Base-by-base conservation (phyloP, 2,797 vertebrate genomes). In the Leptatherina wallacei region DNA sequence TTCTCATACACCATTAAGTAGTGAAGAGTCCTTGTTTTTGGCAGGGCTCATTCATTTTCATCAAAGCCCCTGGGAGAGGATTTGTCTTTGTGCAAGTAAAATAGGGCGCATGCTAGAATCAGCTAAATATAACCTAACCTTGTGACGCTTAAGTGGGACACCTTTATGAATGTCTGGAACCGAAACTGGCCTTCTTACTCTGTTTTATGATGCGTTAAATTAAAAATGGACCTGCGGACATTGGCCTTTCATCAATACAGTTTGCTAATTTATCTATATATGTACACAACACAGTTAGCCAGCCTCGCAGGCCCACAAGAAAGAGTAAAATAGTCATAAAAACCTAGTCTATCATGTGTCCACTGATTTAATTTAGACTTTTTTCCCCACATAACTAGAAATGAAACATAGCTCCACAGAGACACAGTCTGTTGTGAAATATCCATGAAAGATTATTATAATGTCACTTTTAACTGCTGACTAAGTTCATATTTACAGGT, bases 71-170 rank as follows among this genome's bases (percentile, higher is more conserved):
- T 6, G 27, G 54, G 47, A 60, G 27, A 60, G 18, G 11, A 1
- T 32, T 66, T 47, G 51, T 49, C 44, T 66, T 73, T 71, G 67
- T 58, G 32, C 18, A 47, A 18, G 40, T 59, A 30, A 73, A 70
- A 70, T 51, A 71, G 54, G 62, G 71, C 24, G 59, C n/a, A 40
- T 47, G 51, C 12, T 55, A 40, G 38, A 11, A 22, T 51, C 8
- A 10, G 30, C 5, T 64, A 61, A 59, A 62, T 49, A 59, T 60
- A 70, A 42, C 57, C 49, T 62, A 22, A 60, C 32, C 27, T 71
- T 62, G 30, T 10, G 27, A n/a, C 35, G 24, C 56, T 63, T 3
- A 2, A 62, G 36, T 30, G 22, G 68, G 54, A 67, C 72, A 71
- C 24, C 6, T 59, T 64, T 36, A 30, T 44, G 36, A 54, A 69